Conservation (phyloP, 2,797 vertebrate genomes). For the Lagorchestes hirsutus region DNA sequence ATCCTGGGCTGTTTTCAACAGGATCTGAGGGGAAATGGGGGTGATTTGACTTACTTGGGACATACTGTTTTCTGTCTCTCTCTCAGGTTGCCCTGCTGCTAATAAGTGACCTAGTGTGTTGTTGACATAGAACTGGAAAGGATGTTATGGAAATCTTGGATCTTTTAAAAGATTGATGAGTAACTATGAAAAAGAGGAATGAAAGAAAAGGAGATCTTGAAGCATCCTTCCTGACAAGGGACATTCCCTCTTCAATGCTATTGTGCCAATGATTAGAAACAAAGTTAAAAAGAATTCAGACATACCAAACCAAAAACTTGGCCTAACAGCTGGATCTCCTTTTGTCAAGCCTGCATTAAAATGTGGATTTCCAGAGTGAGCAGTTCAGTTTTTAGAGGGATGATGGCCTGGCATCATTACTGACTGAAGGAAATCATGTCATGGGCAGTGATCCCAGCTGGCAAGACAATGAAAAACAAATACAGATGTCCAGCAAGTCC, state of each 20-base stretch:
- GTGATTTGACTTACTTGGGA: not conserved
- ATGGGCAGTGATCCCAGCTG: not conserved
- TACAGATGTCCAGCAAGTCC: constrained; percentile 2
- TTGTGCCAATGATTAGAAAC: not conserved
- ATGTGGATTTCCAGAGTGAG: constrained; percentile 71
- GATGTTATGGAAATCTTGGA: not conserved
- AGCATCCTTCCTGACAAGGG: not conserved
- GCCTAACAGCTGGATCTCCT: constrained; percentile 47
- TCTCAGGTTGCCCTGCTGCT: not conserved
- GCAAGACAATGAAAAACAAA: constrained; percentile 5
- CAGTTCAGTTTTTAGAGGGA: constrained; percentile 39
- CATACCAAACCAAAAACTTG: not conserved
- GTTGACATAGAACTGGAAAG: not conserved
- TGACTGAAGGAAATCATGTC: constrained; percentile 67
- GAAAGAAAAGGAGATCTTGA: not conserved
- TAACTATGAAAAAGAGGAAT: not conserved
- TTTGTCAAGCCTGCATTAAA: constrained; percentile 63
- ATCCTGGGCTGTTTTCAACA: not conserved
- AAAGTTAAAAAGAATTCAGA: not conserved
- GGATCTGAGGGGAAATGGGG: not conserved
- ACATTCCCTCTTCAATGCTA: not conserved
- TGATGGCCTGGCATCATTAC: constrained; percentile 67
- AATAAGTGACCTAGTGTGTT: not conserved
- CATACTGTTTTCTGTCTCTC: not conserved
- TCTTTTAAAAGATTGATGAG: not conserved